Percentiles rank a stretch among this genome's conserved stretches.
Conservation (phyloP, 1,140 invertebrate genomes). For the Brachionus plicatilis region DNA sequence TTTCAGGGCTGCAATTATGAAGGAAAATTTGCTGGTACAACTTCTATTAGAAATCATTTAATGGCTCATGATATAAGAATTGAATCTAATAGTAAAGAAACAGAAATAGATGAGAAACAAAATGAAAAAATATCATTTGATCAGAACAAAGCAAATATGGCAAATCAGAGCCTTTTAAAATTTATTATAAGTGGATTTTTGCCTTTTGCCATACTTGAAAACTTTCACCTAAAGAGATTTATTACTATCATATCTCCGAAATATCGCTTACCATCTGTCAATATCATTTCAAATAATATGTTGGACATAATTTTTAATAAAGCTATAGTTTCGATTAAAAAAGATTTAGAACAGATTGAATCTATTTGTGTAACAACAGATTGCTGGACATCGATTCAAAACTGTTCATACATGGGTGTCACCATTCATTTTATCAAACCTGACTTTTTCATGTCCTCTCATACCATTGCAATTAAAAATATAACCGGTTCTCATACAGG, state of each 20-base stretch:
- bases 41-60: neutral
- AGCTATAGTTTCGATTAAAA: neutral
- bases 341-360: neutral
- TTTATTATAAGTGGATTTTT: neutral
- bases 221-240: neutral
- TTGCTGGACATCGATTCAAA: neutral
- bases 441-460: neutral
- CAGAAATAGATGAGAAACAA: neutral
- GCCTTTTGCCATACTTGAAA: neutral
- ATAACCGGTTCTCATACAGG: neutral
- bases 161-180: neutral
- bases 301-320: neutral
- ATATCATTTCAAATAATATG: neutral
- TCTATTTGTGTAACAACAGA: neutral
- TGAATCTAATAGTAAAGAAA: neutral
- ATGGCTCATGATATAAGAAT: neutral
- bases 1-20: neutral
- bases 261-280: neutral
- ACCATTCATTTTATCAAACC: neutral
- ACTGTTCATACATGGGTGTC: neutral
- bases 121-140: neutral
- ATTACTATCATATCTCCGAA: neutral
- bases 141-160: neutral
- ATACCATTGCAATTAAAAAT: neutral
- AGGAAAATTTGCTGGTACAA: neutral